A percentile compares a stretch with the other conserved stretches of the same genome.
Conservation (phyloP, 2,888 invertebrate genomes). For the Charanyca ferruginea region DNA sequence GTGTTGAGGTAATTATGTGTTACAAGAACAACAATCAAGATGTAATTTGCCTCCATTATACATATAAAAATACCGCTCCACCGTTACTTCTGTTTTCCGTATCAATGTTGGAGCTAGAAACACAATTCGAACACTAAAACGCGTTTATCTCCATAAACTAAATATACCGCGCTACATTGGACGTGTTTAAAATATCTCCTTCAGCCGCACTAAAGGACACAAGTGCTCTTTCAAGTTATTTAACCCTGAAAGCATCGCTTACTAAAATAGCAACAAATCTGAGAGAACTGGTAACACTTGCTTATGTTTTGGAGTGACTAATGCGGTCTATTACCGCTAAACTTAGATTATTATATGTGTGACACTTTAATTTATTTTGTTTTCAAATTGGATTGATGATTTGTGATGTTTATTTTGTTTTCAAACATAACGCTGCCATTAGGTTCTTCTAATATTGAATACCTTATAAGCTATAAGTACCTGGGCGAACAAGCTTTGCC, state of each 20-base stretch:
- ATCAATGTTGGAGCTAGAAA: constrained; percentile 50
- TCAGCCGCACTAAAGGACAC: constrained; percentile 75
- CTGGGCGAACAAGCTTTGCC: no score
- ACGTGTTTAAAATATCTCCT: constrained; percentile 76
- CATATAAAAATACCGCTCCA: constrained; percentile 21
- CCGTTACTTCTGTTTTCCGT: constrained; percentile 45
- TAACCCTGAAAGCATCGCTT: constrained; percentile 86
- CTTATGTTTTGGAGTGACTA: constrained; percentile 76
- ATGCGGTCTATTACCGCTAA: constrained; percentile 73
- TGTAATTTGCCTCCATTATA: constrained; percentile 32
- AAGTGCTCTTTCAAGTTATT: constrained; percentile 82
- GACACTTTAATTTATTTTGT: constrained; percentile 37
- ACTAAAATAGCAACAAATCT: constrained; percentile 83
- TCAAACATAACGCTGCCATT: constrained; percentile 8
- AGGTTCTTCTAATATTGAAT: constrained; percentile 24
- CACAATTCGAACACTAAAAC: constrained; percentile 64
- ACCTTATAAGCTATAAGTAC: no score
- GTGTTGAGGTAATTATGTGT: constrained; percentile 44
- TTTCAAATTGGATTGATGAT: constrained; percentile 30
- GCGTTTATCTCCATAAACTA: constrained; percentile 77
- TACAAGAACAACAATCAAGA: constrained; percentile 39
- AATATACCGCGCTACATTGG: constrained; percentile 74
- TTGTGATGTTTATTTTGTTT: constrained; percentile 43
- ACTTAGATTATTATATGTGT: constrained; percentile 44
- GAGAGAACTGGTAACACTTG: constrained; percentile 77